These are phyloP conservation scores for Gymnorhina tibicen DNA, from an alignment of 2,113 vertebrate species.

Conservation along the genomic window DNA sequence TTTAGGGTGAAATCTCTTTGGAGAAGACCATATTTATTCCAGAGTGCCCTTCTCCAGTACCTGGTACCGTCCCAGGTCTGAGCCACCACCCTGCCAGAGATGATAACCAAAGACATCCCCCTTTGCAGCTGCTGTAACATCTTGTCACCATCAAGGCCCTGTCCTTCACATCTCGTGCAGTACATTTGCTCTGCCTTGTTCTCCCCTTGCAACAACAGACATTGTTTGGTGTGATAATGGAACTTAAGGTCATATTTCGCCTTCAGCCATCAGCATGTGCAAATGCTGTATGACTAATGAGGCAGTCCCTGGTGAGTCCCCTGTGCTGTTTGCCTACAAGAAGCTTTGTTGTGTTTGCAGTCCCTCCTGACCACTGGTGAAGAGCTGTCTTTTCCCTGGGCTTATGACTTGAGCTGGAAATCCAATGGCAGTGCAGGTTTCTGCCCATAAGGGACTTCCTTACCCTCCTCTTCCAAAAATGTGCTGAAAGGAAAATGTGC, in stretches of 20 bases:
- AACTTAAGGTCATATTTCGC: slow-evolving; percentile 64
- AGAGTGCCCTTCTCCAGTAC: not conserved
- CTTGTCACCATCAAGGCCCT: not conserved
- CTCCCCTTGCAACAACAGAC: not conserved
- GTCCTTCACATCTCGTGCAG: not conserved
- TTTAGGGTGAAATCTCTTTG: not conserved
- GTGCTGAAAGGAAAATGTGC: slow-evolving; percentile 31
- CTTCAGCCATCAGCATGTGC: slow-evolving; percentile 56
- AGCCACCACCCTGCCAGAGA: not conserved
- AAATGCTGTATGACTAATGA: slow-evolving; percentile 56
- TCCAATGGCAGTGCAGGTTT: not conserved
- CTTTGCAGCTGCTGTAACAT: not conserved
- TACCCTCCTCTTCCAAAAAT: not conserved
- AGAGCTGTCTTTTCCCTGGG: not conserved
- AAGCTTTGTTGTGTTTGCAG: not conserved
- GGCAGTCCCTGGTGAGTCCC: not conserved
- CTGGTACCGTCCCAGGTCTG: not conserved
- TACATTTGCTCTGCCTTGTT: not conserved
- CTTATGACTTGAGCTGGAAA: slow-evolving; percentile 4
- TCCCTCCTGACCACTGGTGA: slow-evolving; percentile 35
- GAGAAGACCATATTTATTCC: not conserved
- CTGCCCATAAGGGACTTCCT: not conserved
- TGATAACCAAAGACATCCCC: not conserved
- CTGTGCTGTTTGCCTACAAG: slow-evolving; percentile 3
- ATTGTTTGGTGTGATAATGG: slow-evolving; percentile 49